A percentile compares a stretch with the other conserved stretches of the same genome.
phyloP scores from a whole-genome alignment of 1,140 invertebrate species.

The Steinernema feltiae region DNA sequence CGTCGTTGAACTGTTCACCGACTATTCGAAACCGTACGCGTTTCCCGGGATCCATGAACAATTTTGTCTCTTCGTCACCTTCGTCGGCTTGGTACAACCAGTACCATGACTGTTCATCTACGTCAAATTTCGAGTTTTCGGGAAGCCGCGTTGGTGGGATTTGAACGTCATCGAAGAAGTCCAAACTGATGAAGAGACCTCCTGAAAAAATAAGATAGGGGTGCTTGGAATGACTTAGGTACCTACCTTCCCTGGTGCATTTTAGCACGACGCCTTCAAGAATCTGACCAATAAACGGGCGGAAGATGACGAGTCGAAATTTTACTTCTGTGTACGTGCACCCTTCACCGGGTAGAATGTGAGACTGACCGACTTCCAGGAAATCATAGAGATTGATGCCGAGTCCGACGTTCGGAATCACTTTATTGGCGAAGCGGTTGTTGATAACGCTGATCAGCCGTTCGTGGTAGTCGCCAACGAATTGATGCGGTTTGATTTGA shows the following conservation, averaged over 20 bases:
- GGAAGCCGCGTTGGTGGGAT: background rate
- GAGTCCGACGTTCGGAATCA: background rate
- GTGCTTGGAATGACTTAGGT: background rate
- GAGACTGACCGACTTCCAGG: background rate
- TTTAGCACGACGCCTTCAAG: background rate
- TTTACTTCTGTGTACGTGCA: background rate
- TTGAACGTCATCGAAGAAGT: background rate
- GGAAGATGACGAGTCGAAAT: background rate
- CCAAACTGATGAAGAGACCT: background rate
- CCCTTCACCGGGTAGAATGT: background rate
- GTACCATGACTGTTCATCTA: background rate
- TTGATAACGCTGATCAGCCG: background rate
- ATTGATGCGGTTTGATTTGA: background rate
- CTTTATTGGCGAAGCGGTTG: background rate
- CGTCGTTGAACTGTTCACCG: background rate
- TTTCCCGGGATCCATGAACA: background rate
- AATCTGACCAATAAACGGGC: background rate
- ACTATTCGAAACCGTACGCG: background rate
- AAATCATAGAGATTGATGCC: background rate
- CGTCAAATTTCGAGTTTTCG: background rate
- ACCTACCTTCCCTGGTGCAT: background rate
- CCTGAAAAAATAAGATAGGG: background rate
- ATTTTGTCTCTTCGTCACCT: background rate
- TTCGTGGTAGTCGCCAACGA: background rate
- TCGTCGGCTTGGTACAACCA: background rate